phyloP scores from a whole-genome alignment of 2,113 vertebrate genomes.

The Lophura nycthemera region DNA sequence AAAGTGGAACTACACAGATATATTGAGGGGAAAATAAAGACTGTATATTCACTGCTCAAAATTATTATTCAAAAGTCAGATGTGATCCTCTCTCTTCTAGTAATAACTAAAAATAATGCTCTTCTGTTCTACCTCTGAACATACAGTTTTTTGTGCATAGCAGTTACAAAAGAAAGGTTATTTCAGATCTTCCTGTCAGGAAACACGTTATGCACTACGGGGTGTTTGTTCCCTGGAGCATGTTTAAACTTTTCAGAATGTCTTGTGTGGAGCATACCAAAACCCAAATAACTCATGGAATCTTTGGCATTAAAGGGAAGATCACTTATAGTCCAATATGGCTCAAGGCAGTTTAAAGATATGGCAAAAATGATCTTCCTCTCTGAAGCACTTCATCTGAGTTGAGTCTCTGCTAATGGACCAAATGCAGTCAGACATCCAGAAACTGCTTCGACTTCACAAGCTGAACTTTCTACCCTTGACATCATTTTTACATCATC shows the following conservation, averaged over 20 bases:
- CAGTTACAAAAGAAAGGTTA: not conserved
- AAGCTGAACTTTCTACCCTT: not conserved
- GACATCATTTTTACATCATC: not conserved
- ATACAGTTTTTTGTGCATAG: not conserved
- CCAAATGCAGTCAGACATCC: not conserved
- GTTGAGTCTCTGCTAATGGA: not conserved
- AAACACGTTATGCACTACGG: not conserved
- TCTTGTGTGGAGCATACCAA: not conserved
- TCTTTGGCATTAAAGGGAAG: not conserved
- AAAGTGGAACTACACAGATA: not conserved
- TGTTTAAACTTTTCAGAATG: not conserved
- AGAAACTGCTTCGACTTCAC: not conserved
- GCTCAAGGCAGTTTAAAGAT: not conserved
- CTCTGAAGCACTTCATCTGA: not conserved
- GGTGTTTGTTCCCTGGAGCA: not conserved
- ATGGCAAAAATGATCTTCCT: no score
- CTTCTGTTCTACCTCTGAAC: not conserved
- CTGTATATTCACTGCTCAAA: not conserved
- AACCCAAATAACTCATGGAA: not conserved
- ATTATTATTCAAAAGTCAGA: not conserved
- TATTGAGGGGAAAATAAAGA: not conserved
- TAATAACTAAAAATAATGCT: not conserved
- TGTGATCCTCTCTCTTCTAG: not conserved
- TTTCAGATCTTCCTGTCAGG: not conserved
- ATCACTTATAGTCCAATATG: not conserved